A percentile compares a stretch with the other conserved stretches of the same genome.
Evolutionary conservation across 2,888 invertebrate genomes (phyloP).

Genomic region (Microplitis deprimator): DNA sequence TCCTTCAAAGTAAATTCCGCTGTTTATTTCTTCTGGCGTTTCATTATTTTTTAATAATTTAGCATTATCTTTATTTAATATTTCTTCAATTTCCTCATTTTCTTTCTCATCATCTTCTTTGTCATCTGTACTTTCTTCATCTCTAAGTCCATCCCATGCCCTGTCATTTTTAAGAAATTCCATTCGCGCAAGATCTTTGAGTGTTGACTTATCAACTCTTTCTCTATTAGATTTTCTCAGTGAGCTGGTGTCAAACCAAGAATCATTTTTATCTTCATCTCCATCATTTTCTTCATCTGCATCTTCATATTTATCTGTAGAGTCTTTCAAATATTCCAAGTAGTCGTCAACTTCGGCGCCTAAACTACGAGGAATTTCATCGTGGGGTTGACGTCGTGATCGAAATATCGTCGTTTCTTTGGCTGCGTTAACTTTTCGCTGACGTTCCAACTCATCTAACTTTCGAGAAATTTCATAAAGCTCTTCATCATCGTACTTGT

Average conservation of each 20-base stretch:
- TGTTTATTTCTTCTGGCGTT: not conserved
- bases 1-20: constrained; percentile 60
- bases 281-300: constrained; percentile 18
- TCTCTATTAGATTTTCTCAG: constrained; percentile 7
- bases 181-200: not conserved
- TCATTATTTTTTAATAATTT: constrained; percentile 13
- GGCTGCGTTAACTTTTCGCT: constrained; percentile 25
- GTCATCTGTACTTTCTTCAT: constrained; percentile 30
- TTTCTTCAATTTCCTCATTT: not conserved
- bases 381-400: constrained; percentile 42
- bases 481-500: constrained; percentile 28
- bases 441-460: constrained; percentile 37
- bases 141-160: constrained; percentile 9
- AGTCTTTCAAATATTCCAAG: constrained; percentile 40
- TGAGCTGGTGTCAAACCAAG: not conserved
- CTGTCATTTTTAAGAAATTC: not conserved
- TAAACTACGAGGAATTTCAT: constrained; percentile 1
- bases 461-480: constrained; percentile 35
- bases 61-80: not conserved
- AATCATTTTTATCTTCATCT: not conserved
- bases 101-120: constrained; percentile 35
- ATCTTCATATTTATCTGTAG: not conserved
- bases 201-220: not conserved
- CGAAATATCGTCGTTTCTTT: constrained; percentile 46
- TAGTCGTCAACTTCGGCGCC: constrained; percentile 21